These are phyloP conservation scores for Leucophora obtusa DNA, from an alignment of 2,888 invertebrate genomes.

Conservation along the genomic window DNA sequence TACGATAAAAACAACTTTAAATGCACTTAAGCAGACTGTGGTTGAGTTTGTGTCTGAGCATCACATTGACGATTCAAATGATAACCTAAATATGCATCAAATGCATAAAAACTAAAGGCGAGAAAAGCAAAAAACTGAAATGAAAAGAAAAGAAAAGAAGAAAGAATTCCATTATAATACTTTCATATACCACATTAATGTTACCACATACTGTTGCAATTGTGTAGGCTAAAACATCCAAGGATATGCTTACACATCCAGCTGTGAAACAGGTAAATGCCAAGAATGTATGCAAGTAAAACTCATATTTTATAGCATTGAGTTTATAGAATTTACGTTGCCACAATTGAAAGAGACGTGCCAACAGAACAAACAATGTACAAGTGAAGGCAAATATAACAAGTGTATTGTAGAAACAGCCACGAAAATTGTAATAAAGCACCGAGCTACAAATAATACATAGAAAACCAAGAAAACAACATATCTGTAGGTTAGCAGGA, in stretches of 20 bases:
- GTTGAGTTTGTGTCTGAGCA: constrained; percentile 65
- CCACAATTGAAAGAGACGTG: constrained; percentile 69
- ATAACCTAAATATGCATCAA: constrained; percentile 64
- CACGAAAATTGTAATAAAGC: constrained; percentile 71
- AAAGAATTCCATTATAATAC: not conserved
- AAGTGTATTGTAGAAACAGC: constrained; percentile 69
- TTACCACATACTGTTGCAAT: constrained; percentile 65
- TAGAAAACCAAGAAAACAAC: constrained; percentile 70
- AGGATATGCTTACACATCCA: constrained; percentile 61
- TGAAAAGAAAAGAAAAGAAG: constrained; percentile 8
- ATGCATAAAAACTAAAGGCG: constrained; percentile 64
- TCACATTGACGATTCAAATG: constrained; percentile 60
- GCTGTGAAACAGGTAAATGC: constrained; percentile 62
- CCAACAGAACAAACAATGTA: constrained; percentile 64
- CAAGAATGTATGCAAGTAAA: constrained; percentile 63
- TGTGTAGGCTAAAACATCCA: constrained; percentile 65
- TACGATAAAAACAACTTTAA: too few relatives aligned
- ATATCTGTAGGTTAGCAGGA: constrained; percentile 44
- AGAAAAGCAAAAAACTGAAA: constrained; percentile 67
- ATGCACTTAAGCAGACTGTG: constrained; percentile 18
- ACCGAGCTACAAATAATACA: constrained; percentile 71
- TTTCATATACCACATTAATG: not conserved
- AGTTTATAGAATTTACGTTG: constrained; percentile 66
- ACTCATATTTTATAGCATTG: constrained; percentile 67
- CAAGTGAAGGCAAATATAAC: constrained; percentile 65